Base-by-base conservation (phyloP, 2,113 vertebrate genomes). In the Elgaria multicarinata region DNA sequence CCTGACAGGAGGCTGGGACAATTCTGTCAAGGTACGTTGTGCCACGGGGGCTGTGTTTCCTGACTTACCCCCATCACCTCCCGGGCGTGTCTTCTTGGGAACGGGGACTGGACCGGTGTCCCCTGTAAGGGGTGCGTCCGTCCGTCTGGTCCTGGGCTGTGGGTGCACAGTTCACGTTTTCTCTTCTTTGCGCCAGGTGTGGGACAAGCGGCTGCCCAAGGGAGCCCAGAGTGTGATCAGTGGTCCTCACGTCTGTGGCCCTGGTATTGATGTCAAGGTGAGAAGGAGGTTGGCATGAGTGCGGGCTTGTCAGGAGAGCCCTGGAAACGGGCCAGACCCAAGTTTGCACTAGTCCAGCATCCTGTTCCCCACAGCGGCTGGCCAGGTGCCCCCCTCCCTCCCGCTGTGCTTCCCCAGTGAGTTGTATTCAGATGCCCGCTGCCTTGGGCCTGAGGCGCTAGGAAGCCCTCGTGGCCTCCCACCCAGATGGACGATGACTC, bases 221-320 rank as follows among this genome's bases (percentile, higher is more conserved):
- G 89, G 92, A 13, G 92, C 94, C 1, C 87, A 82, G 71, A 72
- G 92, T 2, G 76, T 89, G 2, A 91, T 95, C 44, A 80, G n/a
- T 10, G 94, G 94, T 22, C 94, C 94, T 12, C 94, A 95, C 53
- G 93, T 95, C 69, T 95, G 94, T 66, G 94, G 94, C 16, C 93
- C 93, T 2, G 92, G 89, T 1, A 93, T 94, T 33, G 93, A 94
- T 24, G 87, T 94, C 55, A 39, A 88, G 92, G 94, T 95, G 78
- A 94, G 90, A 26, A 76, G 85, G 36, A 22, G n/a, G 53, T 18
- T 7, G 2, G 16, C 2, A 10, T 16, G 58, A 62, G 22, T 16
- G 58, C 5, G 20, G 16, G 58, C 1, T 62, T 20, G 58, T 20
- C 58, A 53, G 50, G 10, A 53, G 50, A 53, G 50, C 10, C 50